Conservation (phyloP, 2,888 invertebrate genomes). For the Emesis furor region DNA sequence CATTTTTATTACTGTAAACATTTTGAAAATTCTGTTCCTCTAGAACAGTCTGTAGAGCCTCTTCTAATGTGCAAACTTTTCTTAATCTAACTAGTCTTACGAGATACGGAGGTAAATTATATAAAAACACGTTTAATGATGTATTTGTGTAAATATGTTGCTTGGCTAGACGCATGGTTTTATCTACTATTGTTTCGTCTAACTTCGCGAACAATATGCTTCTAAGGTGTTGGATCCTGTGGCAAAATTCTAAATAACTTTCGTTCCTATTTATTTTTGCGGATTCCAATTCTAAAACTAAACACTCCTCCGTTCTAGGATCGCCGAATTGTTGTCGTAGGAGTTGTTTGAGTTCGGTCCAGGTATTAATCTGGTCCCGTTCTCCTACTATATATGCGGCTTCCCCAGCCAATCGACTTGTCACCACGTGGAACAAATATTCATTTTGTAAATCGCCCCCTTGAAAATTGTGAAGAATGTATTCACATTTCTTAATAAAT, state of each 20-base stretch:
- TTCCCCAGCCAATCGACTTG: conserved; percentile 50
- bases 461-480: conserved; percentile 30
- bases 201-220: too few relatives aligned
- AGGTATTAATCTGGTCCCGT: conserved; percentile 43
- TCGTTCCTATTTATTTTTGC: conserved; percentile 49
- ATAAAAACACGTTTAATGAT: conserved; percentile 53
- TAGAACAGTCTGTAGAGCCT: conserved; percentile 49
- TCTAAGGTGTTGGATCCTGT: too few relatives aligned
- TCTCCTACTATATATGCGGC: conserved; percentile 59
- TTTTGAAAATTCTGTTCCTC: too few relatives aligned
- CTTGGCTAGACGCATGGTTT: conserved; percentile 16
- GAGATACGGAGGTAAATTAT: conserved; percentile 60
- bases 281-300: conserved; percentile 49
- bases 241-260: conserved; percentile 60
- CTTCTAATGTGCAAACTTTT: conserved; percentile 45
- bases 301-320: conserved; percentile 56
- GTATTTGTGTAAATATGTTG: conserved; percentile 50
- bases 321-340: conserved; percentile 53
- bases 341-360: conserved; percentile 48
- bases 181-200: conserved; percentile 24
- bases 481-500: conserved; percentile 53
- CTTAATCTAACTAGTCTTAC: too few relatives aligned
- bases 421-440: conserved; percentile 58
- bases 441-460: conserved; percentile 37
- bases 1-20: not conserved